A percentile compares a stretch with the other conserved stretches of the same genome.
Evolutionary conservation across 2,797 vertebrate genomes (phyloP).

Genomic region (Distichodus sexfasciatus): DNA sequence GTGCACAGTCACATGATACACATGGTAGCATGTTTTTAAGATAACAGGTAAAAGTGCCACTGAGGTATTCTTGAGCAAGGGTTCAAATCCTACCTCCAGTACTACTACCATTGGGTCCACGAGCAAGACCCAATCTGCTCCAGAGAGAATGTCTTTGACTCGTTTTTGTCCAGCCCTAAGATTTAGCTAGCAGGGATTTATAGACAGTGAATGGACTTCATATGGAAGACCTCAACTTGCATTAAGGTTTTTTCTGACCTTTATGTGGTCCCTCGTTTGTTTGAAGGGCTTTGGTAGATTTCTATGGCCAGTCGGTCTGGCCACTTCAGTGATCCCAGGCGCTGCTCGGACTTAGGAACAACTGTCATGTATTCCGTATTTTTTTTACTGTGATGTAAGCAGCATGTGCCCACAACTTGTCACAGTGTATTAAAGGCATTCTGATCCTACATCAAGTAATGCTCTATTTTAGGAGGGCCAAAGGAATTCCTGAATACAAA

Average conservation of each 20-base stretch:
- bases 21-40: too few species aligned
- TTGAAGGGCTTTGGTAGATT: slow-evolving; percentile 48
- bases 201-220: slow-evolving; percentile 40
- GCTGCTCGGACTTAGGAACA: slow-evolving; percentile 56
- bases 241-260: slow-evolving; percentile 44
- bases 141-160: too few species aligned
- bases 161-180: too few species aligned
- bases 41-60: too few species aligned
- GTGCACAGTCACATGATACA: too few species aligned
- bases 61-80: neutral
- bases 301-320: slow-evolving; percentile 47
- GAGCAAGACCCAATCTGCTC: too few species aligned
- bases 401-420: slow-evolving; percentile 58
- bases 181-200: too few species aligned
- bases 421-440: slow-evolving; percentile 65
- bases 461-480: slow-evolving; percentile 72
- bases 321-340: slow-evolving; percentile 47
- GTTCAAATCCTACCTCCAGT: neutral
- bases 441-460: slow-evolving; percentile 61
- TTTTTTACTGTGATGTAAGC: slow-evolving; percentile 63
- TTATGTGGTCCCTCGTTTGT: slow-evolving; percentile 21
- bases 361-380: slow-evolving; percentile 62
- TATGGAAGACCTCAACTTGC: slow-evolving; percentile 44
- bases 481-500: slow-evolving; percentile 73
- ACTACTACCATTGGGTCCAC: too few species aligned